These are phyloP conservation scores for Cebidichthys violaceus DNA, from an alignment of 2,113 vertebrate genomes.

Conservation along the genomic window DNA sequence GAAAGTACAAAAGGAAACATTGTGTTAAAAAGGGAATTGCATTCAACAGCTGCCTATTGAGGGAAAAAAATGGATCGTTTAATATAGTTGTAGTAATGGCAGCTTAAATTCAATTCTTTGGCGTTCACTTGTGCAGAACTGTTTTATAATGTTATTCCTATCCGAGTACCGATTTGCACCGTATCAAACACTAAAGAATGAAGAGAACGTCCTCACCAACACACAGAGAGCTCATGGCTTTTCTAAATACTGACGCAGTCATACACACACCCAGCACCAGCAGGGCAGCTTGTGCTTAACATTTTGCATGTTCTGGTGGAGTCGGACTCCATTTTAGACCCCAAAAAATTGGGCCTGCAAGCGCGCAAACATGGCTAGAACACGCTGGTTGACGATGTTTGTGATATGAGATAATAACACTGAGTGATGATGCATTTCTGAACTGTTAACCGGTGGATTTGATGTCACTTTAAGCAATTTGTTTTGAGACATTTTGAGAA, in stretches of 20 bases:
- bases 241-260: slow-evolving; percentile 30
- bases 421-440: slow-evolving; percentile 7
- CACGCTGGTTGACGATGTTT: background rate
- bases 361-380: slow-evolving; percentile 7
- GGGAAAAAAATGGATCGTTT: slow-evolving; percentile 15
- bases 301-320: slow-evolving; percentile 10
- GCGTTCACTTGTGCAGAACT: slow-evolving; percentile 32
- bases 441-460: slow-evolving; percentile 3
- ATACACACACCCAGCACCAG: slow-evolving; percentile 41
- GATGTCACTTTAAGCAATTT: slow-evolving; percentile 24
- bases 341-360: background rate
- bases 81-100: slow-evolving; percentile 32
- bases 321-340: slow-evolving; percentile 28
- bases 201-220: slow-evolving; percentile 15
- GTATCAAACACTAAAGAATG: slow-evolving; percentile 13
- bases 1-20: slow-evolving; percentile 25
- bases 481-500: slow-evolving; percentile 8
- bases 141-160: slow-evolving; percentile 22
- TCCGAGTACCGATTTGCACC: slow-evolving; percentile 16
- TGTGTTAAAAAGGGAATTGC: slow-evolving; percentile 23
- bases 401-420: slow-evolving; percentile 38
- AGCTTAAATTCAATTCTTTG: slow-evolving; percentile 57
- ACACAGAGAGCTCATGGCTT: background rate
- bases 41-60: slow-evolving; percentile 43
- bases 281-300: slow-evolving; percentile 44